phyloP scores from a whole-genome alignment of 2,113 vertebrate species.

The Malurus melanocephalus region DNA sequence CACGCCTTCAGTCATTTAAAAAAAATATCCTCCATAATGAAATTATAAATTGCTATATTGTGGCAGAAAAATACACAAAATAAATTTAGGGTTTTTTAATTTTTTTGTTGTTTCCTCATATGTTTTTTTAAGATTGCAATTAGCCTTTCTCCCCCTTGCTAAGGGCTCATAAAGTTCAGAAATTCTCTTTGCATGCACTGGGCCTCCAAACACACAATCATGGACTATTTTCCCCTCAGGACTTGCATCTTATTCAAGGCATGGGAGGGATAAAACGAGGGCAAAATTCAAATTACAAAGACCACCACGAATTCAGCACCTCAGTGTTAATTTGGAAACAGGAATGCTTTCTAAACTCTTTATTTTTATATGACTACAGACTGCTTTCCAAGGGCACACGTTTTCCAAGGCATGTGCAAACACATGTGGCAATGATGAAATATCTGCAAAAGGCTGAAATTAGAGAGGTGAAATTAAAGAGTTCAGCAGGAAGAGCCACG shows the following conservation, averaged over 20 bases:
- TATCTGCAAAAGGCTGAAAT: conserved; percentile 5
- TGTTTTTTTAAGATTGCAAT: neutral
- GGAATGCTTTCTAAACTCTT: conserved; percentile 4
- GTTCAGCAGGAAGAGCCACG: neutral
- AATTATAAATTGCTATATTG: neutral
- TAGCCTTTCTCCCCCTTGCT: neutral
- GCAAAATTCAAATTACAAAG: conserved; percentile 11
- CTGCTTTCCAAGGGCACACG: neutral
- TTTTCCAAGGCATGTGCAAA: conserved; percentile 19
- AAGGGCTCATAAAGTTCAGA: neutral
- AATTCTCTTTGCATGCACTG: neutral
- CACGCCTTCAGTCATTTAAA: neutral
- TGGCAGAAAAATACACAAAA: neutral
- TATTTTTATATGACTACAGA: neutral
- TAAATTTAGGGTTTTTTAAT: neutral
- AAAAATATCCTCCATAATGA: neutral
- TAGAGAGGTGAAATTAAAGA: neutral
- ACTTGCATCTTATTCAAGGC: conserved; percentile 1
- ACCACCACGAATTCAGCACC: conserved; percentile 17
- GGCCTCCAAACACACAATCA: neutral
- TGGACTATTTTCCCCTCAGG: neutral
- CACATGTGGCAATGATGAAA: neutral
- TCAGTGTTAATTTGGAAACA: conserved; percentile 51
- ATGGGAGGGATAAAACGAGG: neutral
- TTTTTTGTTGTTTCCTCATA: neutral